Evolutionary conservation across 2,797 vertebrate genomes (phyloP).

Genomic region (Podarcis siculus): DNA sequence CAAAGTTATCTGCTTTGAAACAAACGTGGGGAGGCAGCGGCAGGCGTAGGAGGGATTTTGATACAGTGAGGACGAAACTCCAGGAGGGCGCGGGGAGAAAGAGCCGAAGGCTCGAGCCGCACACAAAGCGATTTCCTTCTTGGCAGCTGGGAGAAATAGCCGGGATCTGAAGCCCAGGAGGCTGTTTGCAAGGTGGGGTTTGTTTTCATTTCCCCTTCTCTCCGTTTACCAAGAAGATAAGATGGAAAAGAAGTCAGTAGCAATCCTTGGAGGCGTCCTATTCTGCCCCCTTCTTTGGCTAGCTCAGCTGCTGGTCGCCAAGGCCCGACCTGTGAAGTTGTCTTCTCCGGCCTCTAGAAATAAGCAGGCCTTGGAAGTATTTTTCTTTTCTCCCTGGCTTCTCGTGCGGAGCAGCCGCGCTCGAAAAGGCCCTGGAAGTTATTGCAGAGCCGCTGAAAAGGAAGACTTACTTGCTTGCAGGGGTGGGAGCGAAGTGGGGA

Average conservation of each 20-base stretch:
- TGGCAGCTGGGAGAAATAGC: neutral
- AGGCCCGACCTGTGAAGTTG: neutral
- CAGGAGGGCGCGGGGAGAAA: neutral
- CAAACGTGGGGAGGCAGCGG: neutral
- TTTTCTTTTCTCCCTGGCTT: constrained; percentile 16
- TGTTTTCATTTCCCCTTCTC: too few species aligned
- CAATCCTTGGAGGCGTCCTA: neutral
- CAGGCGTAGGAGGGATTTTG: neutral
- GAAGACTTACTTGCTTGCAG: fast-evolving
- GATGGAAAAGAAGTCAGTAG: neutral
- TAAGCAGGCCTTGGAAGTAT: constrained; percentile 32
- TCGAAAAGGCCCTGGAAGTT: constrained; percentile 33
- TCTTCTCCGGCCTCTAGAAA: neutral
- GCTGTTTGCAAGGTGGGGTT: neutral
- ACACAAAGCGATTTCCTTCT: constrained; percentile 12
- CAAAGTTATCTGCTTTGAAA: neutral
- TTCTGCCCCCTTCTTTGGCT: neutral
- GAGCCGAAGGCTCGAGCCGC: neutral
- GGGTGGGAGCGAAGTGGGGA: neutral
- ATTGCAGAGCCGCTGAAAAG: neutral
- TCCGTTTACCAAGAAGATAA: neutral
- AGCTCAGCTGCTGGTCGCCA: neutral
- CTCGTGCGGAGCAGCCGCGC: neutral
- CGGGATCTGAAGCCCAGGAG: too few species aligned
- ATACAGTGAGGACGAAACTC: neutral